Base-by-base conservation (phyloP, 2,888 invertebrate species). In the Sclerodermus sp. region DNA sequence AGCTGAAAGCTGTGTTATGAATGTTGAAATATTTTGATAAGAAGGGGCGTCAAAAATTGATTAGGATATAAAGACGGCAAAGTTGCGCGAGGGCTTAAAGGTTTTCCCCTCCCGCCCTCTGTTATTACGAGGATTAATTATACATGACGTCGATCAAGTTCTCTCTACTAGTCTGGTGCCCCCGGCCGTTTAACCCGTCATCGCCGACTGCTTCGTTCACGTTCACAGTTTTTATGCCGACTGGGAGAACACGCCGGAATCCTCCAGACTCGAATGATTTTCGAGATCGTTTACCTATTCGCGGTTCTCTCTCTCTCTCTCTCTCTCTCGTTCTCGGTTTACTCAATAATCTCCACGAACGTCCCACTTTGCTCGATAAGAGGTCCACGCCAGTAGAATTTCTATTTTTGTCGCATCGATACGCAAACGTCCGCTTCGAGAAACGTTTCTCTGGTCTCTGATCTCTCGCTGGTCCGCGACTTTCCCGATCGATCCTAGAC, bases 331-430 rank as follows among this genome's bases (percentile, higher is more conserved):
- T 9, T 8, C 23, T 3, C 34, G 34, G 4, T 3, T 34, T 34
- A 14, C 12, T 31, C 12, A 12, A 4, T 34, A 10, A 12, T 34
- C 34, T 12, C 34, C 12, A 12, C 14, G 34, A 6, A 10, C 4
- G 12, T 10, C 10, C 12, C 34, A 34, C 6, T 34, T 13, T 12
- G 34, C 34, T 31, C 31, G 34, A 34, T 34, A 34, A 14, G 34
- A 14, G 14, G n/a, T 12, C 34, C 34, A 13, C 3, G 34, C 6
- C 6, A 31, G 31, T 12, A 31, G 8, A 31, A 38, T 49, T 17
- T 47, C 58, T 58, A 58, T 58, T 58, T 58, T 51, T 51, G 58
- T 52, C 51, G 58, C 51, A 58, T 51, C 55, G 55, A 55, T 51
- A 58, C 50, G 57, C 54, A 58, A 55, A 52, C 55, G 34, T 18